phyloP scores from a whole-genome alignment of 2,113 vertebrate genomes.

The Peromyscus maniculatus region DNA sequence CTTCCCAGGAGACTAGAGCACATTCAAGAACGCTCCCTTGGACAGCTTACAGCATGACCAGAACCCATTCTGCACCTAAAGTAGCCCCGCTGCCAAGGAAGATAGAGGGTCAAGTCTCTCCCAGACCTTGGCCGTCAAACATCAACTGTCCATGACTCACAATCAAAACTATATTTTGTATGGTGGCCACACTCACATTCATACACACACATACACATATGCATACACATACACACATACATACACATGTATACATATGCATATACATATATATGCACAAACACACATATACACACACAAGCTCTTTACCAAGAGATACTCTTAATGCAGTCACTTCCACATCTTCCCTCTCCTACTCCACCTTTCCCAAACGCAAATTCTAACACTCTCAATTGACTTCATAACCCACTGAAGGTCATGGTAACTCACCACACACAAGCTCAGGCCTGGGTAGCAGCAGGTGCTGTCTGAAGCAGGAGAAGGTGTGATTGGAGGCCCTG shows the following conservation, averaged over 20 bases:
- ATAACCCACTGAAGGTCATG: not conserved
- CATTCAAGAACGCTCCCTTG: not conserved
- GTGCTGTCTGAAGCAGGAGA: not conserved
- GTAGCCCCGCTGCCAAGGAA: not conserved
- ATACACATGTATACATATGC: too few relatives aligned
- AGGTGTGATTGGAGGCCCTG: too few relatives aligned
- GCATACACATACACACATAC: not conserved
- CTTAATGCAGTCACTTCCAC: not conserved
- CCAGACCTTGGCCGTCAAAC: not conserved
- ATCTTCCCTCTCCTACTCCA: not conserved
- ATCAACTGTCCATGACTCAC: not conserved
- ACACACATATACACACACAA: not conserved
- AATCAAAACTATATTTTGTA: not conserved
- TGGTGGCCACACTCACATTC: not conserved
- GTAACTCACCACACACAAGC: not conserved
- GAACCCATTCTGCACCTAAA: not conserved
- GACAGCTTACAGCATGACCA: not conserved
- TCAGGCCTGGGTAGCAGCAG: not conserved
- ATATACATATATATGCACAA: not conserved
- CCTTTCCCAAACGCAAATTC: not conserved
- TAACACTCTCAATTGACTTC: not conserved
- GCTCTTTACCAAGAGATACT: not conserved
- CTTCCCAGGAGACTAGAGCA: not conserved
- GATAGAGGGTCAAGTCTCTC: too few relatives aligned
- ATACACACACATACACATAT: too few relatives aligned